Percentiles rank a stretch among this genome's conserved stretches.
phyloP scores from a whole-genome alignment of 2,888 invertebrate genomes.

The Actias luna region DNA sequence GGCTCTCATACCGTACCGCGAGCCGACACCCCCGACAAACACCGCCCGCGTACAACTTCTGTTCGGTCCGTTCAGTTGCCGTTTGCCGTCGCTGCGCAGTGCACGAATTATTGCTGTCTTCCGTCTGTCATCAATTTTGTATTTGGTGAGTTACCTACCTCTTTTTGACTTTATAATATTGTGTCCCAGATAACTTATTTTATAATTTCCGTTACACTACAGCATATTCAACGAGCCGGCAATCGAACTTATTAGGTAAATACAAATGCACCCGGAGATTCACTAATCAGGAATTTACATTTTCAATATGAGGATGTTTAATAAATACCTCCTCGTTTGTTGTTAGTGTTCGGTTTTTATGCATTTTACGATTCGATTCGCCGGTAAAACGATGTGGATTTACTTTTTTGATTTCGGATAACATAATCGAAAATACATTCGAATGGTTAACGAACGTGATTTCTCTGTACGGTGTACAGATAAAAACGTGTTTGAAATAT shows the following conservation, averaged over 20 bases:
- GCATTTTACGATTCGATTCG: conserved; percentile 14
- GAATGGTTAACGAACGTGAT: conserved; percentile 14
- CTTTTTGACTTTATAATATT: neutral
- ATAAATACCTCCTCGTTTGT: neutral
- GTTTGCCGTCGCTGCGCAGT: conserved; percentile 56
- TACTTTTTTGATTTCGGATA: conserved; percentile 16
- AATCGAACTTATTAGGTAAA: conserved; percentile 35
- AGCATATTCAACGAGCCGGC: conserved; percentile 43
- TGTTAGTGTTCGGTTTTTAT: conserved; percentile 3
- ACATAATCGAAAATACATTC: conserved; percentile 20
- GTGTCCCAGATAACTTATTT: neutral
- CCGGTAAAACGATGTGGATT: conserved; percentile 25
- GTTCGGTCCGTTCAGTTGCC: conserved; percentile 53
- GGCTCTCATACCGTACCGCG: conserved; percentile 38
- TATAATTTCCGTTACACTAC: neutral
- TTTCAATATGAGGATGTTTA: neutral
- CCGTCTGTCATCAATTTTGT: conserved; percentile 42
- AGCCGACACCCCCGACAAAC: conserved; percentile 46
- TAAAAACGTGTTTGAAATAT: conserved; percentile 14
- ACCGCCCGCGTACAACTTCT: conserved; percentile 30
- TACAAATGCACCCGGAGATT: conserved; percentile 35
- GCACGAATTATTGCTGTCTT: conserved; percentile 46
- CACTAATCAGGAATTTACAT: conserved; percentile 41
- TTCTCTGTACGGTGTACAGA: conserved; percentile 18
- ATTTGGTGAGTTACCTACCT: conserved; percentile 53